phyloP scores from a whole-genome alignment of 2,113 vertebrate genomes.

The Zapus hudsonius region DNA sequence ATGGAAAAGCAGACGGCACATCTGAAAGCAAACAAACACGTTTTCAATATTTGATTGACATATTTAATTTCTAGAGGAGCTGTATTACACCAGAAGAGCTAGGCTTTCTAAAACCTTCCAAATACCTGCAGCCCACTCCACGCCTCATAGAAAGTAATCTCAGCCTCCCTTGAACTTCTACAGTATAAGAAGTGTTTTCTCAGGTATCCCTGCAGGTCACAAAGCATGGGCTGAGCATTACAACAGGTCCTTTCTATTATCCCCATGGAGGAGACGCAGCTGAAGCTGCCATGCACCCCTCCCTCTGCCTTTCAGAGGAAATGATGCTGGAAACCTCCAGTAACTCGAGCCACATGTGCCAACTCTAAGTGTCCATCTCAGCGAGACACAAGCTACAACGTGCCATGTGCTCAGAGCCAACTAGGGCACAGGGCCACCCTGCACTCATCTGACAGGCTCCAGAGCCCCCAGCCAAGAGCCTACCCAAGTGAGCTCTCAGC shows the following conservation, averaged over 20 bases:
- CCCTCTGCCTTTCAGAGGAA: not conserved
- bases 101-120: constrained; percentile 28
- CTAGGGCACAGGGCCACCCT: not conserved
- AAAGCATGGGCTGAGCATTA: not conserved
- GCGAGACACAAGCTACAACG: not conserved
- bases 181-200: not conserved
- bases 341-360: not conserved
- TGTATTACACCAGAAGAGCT: not conserved
- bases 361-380: not conserved
- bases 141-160: not conserved
- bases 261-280: not conserved
- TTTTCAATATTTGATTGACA: not conserved
- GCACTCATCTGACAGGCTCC: not conserved
- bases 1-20: not conserved
- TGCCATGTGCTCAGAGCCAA: not conserved
- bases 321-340: not conserved
- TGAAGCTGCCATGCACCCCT: not conserved
- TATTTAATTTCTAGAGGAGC: constrained; percentile 44
- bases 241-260: not conserved
- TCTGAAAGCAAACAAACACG: constrained; percentile 30
- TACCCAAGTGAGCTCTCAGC: not conserved
- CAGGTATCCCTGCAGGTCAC: not conserved
- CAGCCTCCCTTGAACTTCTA: not conserved
- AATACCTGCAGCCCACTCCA: not conserved
- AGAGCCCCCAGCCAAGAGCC: not conserved